phyloP scores from a whole-genome alignment of 2,797 vertebrate species.

The Dipus sagitta region DNA sequence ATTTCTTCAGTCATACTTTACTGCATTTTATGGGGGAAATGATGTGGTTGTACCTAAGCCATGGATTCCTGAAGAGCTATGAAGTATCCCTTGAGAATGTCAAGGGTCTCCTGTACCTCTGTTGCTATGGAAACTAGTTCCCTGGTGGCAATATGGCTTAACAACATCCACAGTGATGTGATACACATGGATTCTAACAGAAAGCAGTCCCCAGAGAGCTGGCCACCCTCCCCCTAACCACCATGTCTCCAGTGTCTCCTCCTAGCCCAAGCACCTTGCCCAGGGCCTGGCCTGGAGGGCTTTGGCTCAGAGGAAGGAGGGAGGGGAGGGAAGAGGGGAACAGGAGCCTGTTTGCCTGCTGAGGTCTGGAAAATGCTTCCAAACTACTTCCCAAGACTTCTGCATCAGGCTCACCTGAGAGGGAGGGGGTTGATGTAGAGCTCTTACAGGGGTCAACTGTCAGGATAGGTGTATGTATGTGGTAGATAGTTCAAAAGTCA shows the following conservation, averaged over 20 bases:
- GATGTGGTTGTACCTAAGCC: conserved; percentile 20
- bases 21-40: conserved; percentile 24
- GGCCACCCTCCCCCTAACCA: neutral
- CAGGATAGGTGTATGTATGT: neutral
- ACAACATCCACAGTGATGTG: neutral
- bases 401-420: neutral
- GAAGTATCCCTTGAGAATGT: conserved; percentile 68
- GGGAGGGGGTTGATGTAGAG: neutral
- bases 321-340: neutral
- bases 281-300: neutral
- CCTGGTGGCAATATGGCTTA: conserved; percentile 44
- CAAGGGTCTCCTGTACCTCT: conserved; percentile 70
- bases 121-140: conserved; percentile 76
- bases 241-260: neutral
- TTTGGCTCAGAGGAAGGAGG: neutral
- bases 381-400: neutral
- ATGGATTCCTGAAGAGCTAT: conserved; percentile 39
- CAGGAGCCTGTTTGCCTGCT: neutral
- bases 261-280: neutral
- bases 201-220: neutral
- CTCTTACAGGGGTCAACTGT: neutral
- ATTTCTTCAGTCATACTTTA: neutral
- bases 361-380: neutral
- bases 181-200: neutral
- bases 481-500: neutral